These are phyloP conservation scores for Cosmia pyralina DNA, from an alignment of 2,888 invertebrate genomes.

Conservation along the genomic window DNA sequence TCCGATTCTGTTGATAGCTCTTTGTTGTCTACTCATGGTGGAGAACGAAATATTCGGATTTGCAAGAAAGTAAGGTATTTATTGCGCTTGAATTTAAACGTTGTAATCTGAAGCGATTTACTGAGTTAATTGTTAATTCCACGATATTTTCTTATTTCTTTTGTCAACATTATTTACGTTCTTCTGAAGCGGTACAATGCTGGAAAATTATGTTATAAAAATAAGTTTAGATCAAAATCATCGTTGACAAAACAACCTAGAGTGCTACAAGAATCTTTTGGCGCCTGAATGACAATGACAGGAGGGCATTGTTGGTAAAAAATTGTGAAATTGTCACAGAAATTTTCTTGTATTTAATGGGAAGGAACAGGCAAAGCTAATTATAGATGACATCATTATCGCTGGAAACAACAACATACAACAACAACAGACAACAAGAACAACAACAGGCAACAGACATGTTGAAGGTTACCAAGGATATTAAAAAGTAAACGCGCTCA, in stretches of 20 bases:
- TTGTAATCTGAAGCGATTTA: background rate
- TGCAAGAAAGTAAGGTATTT: background rate
- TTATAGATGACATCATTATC: too few relatives aligned
- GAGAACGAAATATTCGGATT: background rate
- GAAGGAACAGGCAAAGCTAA: too few relatives aligned
- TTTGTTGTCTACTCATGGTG: constrained; percentile 32
- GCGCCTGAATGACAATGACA: too few relatives aligned
- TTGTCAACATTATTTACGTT: background rate
- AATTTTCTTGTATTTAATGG: too few relatives aligned
- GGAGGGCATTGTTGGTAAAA: too few relatives aligned
- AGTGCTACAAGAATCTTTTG: background rate
- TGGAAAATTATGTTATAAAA: background rate
- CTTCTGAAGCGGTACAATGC: background rate
- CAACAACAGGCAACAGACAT: too few relatives aligned
- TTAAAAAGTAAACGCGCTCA: too few relatives aligned
- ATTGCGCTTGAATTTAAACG: background rate
- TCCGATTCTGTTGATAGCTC: constrained; percentile 28
- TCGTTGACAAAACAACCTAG: background rate
- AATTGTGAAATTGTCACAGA: too few relatives aligned
- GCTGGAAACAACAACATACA: too few relatives aligned
- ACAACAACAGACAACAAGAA: too few relatives aligned
- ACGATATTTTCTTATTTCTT: background rate
- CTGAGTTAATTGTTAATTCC: background rate
- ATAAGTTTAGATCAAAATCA: background rate
- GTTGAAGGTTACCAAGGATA: too few relatives aligned